A percentile compares a stretch with the other conserved stretches of the same genome.
Evolutionary conservation across 1,140 invertebrate genomes (phyloP).

Genomic region (Camponotus pennsylvanicus): DNA sequence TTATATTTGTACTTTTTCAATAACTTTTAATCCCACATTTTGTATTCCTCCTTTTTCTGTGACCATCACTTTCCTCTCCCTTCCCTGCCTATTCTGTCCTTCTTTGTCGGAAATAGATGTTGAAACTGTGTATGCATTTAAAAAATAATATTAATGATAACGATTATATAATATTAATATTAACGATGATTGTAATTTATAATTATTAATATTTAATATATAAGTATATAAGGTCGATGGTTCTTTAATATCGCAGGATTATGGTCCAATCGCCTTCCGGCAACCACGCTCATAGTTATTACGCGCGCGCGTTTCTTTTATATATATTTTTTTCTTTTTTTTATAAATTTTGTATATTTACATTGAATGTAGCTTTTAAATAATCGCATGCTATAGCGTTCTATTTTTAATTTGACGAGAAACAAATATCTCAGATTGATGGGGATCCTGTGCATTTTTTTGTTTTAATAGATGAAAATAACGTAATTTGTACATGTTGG

Average conservation of each 20-base stretch:
- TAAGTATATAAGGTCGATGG: constrained; percentile 80
- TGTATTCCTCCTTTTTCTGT: constrained; percentile 3
- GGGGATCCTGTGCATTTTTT: not conserved
- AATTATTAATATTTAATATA: constrained; percentile 84
- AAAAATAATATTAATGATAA: constrained; percentile 81
- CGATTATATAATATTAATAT: constrained; percentile 79
- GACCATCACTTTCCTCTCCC: constrained; percentile 10
- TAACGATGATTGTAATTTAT: constrained; percentile 84
- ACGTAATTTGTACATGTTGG: constrained; percentile 33
- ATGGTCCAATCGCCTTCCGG: constrained; percentile 70
- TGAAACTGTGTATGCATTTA: constrained; percentile 85
- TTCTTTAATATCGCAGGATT: constrained; percentile 73
- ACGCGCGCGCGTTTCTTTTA: not conserved
- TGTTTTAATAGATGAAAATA: constrained; percentile 27
- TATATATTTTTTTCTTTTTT: constrained; percentile 12
- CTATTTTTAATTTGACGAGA: constrained; percentile 15
- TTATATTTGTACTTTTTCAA: constrained; percentile 46
- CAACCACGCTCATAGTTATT: constrained; percentile 62
- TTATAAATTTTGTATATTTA: constrained; percentile 43
- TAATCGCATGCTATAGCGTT: constrained; percentile 1
- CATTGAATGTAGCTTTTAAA: not conserved
- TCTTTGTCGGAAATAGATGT: constrained; percentile 80
- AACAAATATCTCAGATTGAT: constrained; percentile 20
- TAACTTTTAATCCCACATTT: constrained; percentile 8
- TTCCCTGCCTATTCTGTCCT: constrained; percentile 59